Evolutionary conservation across 2,113 vertebrate genomes (phyloP).

Genomic region (Nibea albiflora): DNA sequence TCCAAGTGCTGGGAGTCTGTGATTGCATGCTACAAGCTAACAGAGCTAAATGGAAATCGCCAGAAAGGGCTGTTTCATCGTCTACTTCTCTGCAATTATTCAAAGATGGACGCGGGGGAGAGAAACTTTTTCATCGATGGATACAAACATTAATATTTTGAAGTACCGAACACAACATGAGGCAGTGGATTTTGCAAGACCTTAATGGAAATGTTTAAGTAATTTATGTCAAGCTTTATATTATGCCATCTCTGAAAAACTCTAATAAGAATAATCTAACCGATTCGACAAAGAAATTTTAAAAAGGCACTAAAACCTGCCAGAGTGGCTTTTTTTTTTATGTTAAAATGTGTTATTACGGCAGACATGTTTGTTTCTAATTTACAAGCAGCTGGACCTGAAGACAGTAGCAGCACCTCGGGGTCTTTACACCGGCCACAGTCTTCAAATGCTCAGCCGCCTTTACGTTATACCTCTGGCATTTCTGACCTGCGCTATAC

Average conservation of each 20-base stretch:
- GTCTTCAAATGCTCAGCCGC: not conserved
- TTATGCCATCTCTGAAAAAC: no score
- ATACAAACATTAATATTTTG: not conserved
- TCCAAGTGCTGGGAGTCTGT: not conserved
- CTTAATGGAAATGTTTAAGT: no score
- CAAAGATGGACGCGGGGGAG: not conserved
- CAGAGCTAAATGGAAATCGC: not conserved
- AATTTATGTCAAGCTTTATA: no score
- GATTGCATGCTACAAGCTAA: not conserved
- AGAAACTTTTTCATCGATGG: no score
- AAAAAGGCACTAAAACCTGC: not conserved
- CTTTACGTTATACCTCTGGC: not conserved
- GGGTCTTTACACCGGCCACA: not conserved
- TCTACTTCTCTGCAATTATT: not conserved
- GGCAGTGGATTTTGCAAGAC: not conserved
- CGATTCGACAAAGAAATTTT: not conserved
- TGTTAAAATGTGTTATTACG: not conserved
- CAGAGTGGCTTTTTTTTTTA: not conserved
- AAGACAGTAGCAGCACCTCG: not conserved
- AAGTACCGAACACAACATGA: no score
- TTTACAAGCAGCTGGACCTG: not conserved
- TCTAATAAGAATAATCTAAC: not conserved
- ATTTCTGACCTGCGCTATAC: slow-evolving; percentile 33
- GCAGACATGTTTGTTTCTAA: not conserved
- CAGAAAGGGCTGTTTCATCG: not conserved